A percentile compares a stretch with the other conserved stretches of the same genome.
Conservation (phyloP, 2,888 invertebrate genomes). For the Temnothorax unifasciatus region DNA sequence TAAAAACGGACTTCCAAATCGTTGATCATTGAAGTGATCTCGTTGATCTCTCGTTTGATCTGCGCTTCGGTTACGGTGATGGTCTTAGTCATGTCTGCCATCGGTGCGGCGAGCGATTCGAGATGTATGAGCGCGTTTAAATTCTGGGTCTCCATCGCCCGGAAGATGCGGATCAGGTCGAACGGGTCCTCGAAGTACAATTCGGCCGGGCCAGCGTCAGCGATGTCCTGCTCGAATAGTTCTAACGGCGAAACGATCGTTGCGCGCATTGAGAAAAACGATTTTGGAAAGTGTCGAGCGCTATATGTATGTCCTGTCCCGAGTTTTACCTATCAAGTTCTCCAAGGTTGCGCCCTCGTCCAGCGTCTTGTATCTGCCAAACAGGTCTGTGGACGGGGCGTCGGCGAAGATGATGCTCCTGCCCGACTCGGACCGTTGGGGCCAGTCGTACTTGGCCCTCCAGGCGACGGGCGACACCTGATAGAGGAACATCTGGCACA, state of each 20-base stretch:
- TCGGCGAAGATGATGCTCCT: conserved; percentile 55
- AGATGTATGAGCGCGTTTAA: conserved; percentile 89
- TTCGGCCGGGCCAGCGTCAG: conserved; percentile 86
- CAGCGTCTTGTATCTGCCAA: conserved; percentile 69
- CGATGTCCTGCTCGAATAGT: conserved; percentile 87
- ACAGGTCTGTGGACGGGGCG: conserved; percentile 62
- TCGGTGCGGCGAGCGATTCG: conserved; percentile 87
- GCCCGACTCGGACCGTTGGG: conserved; percentile 69
- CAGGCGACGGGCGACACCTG: conserved; percentile 89
- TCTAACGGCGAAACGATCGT: conserved; percentile 67
- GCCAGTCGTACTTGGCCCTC: conserved; percentile 87
- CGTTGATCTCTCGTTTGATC: conserved; percentile 85
- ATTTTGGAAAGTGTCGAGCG: not conserved
- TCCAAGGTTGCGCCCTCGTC: conserved; percentile 75
- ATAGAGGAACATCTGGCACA: conserved; percentile 90
- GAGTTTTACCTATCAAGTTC: conserved; percentile 75
- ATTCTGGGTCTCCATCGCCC: conserved; percentile 89
- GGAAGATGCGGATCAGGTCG: conserved; percentile 88
- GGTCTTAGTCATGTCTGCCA: conserved; percentile 86
- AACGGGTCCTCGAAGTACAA: conserved; percentile 88
- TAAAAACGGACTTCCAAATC: conserved; percentile 85
- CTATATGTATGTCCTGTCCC: not conserved
- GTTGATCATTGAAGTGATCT: conserved; percentile 85
- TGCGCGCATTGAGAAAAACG: not conserved
- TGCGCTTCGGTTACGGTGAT: conserved; percentile 86